Evolutionary conservation across 2,888 invertebrate species (phyloP).

Genomic region (Criorhina ranunculi): DNA sequence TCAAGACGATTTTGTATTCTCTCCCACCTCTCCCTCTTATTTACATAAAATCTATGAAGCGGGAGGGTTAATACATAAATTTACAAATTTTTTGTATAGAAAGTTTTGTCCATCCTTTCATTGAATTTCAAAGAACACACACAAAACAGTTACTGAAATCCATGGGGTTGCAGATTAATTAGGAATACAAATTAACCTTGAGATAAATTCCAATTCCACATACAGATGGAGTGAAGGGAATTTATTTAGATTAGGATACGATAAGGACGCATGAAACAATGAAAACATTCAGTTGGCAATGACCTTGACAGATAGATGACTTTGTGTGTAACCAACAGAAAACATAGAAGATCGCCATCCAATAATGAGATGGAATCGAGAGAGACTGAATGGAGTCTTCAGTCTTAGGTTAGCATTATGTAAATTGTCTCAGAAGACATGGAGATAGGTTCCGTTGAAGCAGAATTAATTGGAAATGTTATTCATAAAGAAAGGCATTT

Average conservation of each 20-base stretch:
- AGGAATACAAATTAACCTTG: conserved; percentile 34
- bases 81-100: conserved; percentile 40
- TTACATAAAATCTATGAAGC: not conserved
- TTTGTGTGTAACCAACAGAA: conserved; percentile 1
- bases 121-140: conserved; percentile 20
- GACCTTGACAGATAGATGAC: conserved; percentile 15
- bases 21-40: not conserved
- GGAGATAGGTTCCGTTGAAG: not conserved
- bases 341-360: not conserved
- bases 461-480: not conserved
- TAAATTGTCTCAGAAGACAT: conserved; percentile 7
- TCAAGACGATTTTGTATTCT: not conserved
- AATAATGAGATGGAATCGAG: conserved; percentile 18
- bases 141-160: not conserved
- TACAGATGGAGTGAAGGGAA: conserved; percentile 17
- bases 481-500: not conserved
- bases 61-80: conserved; percentile 31
- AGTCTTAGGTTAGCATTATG: conserved; percentile 20
- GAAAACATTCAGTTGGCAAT: not conserved
- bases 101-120: conserved; percentile 30
- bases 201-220: conserved; percentile 9
- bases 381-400: not conserved
- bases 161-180: conserved; percentile 18
- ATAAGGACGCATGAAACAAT: conserved; percentile 12
- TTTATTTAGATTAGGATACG: conserved; percentile 20